Evolutionary conservation across 2,888 invertebrate species (phyloP), one percentile per base, ranked within the genome.

Genomic region (Cryptus armator): DNA sequence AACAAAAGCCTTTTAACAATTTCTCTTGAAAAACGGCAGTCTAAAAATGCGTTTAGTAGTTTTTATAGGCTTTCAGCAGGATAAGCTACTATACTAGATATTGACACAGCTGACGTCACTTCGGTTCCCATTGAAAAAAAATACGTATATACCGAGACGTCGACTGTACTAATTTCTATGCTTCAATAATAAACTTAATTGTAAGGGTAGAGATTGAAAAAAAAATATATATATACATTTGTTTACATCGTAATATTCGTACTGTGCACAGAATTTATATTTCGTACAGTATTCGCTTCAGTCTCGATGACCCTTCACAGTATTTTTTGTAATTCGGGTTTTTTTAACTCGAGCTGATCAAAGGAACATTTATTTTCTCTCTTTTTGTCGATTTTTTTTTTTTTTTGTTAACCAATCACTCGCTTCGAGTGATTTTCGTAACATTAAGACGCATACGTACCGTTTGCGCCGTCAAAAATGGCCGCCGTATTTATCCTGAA

Each of bases 241-340:
- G 44, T 67, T 37, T 44, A 43, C 37, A 44, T 29, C 43, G 12
- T 10, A 29, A 78, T 66, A 44, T 14, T 43, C 51, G 76, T 76
- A 84, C 84, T 84, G 84, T 84, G 84, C 84, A 62, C 80, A 84
- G 32, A 12, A 37, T 62, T 62, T 5, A 51, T 44, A 19, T 43
- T 71, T 84, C 56, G 37, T 84, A 84, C 84, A 84, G 84, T 84
- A 84, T 76, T 76, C 4, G 16, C 9, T 14, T n/a, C 48, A 70
- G 67, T n/a, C 64, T 71, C 66, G 83, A 76, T 59, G 16, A 70
- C 68, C 74, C 68, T 64, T 74, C 76, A 56, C 76, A 77, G 76
- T 44, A 71, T 71, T 77, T 46, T 56, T 37, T 24, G 66, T 77
- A 75, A 19, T 12, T 77, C 24, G 82, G 71, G 76, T 71, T 56